Conservation (phyloP, 2,113 vertebrate species). For the Pseudopodoces humilis region DNA sequence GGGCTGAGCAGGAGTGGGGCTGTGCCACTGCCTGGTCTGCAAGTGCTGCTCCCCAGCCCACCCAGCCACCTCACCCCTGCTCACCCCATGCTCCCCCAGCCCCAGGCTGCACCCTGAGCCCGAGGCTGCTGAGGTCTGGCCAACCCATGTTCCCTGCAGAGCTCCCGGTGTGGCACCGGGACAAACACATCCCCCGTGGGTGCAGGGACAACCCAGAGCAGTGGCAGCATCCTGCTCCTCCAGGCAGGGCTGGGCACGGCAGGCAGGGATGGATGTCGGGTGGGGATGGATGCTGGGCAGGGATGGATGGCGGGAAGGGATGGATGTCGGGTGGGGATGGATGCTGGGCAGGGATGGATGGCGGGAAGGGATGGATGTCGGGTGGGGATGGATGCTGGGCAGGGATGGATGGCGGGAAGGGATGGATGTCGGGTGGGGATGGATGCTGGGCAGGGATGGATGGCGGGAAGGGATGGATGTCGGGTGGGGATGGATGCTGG, state of each 20-base stretch:
- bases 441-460: not conserved
- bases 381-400: not conserved
- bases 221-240: not conserved
- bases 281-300: not conserved
- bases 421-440: not conserved
- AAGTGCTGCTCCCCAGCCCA: not conserved
- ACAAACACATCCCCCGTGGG: not conserved
- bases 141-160: fast-evolving
- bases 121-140: not conserved
- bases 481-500: not conserved
- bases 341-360: not conserved
- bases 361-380: not conserved
- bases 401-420: not conserved
- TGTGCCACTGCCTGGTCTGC: not conserved
- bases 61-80: not conserved
- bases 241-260: not conserved
- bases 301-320: not conserved
- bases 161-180: not conserved
- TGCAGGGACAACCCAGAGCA: not conserved
- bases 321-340: not conserved
- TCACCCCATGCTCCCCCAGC: not conserved
- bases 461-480: not conserved
- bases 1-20: not conserved
- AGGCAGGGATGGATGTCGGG: not conserved
- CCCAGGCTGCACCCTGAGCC: not conserved